Base-by-base conservation (phyloP, 2,888 invertebrate species). In the Thymelicus sylvestris region DNA sequence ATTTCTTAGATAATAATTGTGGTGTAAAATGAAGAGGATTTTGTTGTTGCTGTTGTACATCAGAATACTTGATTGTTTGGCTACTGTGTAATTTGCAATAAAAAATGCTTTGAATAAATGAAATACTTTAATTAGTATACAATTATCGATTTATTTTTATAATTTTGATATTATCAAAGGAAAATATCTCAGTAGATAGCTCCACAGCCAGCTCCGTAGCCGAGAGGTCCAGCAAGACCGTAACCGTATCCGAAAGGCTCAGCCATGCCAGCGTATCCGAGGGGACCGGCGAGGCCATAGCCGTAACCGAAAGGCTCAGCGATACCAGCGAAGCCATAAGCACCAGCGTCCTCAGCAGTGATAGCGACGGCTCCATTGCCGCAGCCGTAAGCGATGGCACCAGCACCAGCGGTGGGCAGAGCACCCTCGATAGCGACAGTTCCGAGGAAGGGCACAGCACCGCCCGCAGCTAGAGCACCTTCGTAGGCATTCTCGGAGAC, bases 401-500 rank as follows among this genome's bases (percentile, higher is more conserved):
- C 86, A 50, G 80, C 78, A 24, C 86, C 86, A 64, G 76, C 75
- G 24, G 83, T 78, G 5, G 81, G 79, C 44, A 86, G 68, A 13
- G 71, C 72, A 6, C 85, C 84, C 66, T 82, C 84, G 6, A 85
- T 72, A 44, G 67, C 78, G 5, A 79, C 79, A 6, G 79, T 75
- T 7, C 79, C 78, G 13, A 77, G 66, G 74, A 77, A 78, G 1
- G 79, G 78, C 3, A 78, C 31, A 24, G 74, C 52, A 12, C 79
- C 77, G 38, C 66, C 68, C 2, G 76, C 77, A 24, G 73, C 72
- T 2, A 79, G 64, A 24, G 44, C 44, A 12, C 78, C 76, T 66
- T 74, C 74, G 62, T 85, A 83, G 2, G 74, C 80, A 67, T 86
- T 86, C 71, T 88, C 85, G 6, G 87, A 87, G 8, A 79, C 50